Evolutionary conservation across 2,888 invertebrate genomes (phyloP), one percentile per base, ranked within the genome.

Genomic region (Drosophila mayaguana): DNA sequence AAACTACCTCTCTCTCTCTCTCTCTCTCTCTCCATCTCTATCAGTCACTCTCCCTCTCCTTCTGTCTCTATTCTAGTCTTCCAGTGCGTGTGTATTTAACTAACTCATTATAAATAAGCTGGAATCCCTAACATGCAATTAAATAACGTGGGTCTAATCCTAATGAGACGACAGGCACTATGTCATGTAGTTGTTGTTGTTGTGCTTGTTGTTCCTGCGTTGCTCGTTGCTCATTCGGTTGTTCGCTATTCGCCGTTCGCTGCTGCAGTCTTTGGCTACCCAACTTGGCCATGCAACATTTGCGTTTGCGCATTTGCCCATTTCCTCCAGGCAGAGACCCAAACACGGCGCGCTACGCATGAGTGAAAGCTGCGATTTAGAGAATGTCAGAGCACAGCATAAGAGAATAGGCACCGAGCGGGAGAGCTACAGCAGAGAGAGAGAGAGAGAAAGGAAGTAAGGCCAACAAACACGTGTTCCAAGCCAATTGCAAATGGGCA

Each of bases 101-200:
- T 89, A 86, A 89, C 86, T 86, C 86, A 86, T 86, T 86, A 86
- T 88, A 89, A 85, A 84, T 84, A 80, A 85, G 88, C 81, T 83
- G 86, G 89, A 89, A 86, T 86, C 89, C 85, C 86, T 87, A 89
- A 87, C 86, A 86, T 86, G 86, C 88, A 86, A 86, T 86, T 86
- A 86, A 86, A 86, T 89, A 86, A 88, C 89, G 89, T 89, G 89
- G 89, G 89, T 89, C 82, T 86, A 89, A 86, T 86, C 89, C 86
- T 86, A 89, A 86, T 86, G 86, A 86, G 86, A 85, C 88, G 89
- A 89, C 89, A 89, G 85, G 72, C 85, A 86, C 88, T 86, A 89
- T 84, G 89, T 86, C 88, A 86, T 86, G 85, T 86, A 78, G 71
- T 82, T 40, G 75, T 45, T 55, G 76, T 28, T 61, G 69, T 14